phyloP scores from a whole-genome alignment of 1,140 invertebrate genomes.

The Euwallacea similis region DNA sequence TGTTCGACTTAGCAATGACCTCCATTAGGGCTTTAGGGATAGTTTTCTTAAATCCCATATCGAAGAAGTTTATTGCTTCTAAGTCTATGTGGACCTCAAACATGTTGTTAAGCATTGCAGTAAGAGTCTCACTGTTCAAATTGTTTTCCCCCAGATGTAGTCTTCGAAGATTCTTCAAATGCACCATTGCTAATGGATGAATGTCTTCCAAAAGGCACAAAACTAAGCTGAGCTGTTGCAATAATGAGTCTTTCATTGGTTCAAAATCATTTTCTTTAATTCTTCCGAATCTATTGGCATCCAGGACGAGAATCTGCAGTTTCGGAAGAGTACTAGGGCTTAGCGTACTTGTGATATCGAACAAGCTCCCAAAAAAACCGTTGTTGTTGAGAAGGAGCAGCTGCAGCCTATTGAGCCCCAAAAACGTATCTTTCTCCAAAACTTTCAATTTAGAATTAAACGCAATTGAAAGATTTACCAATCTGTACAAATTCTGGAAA shows the following conservation, averaged over 20 bases:
- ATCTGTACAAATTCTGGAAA: slow-evolving; percentile 45
- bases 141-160: slow-evolving; percentile 56
- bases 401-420: slow-evolving; percentile 44
- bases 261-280: slow-evolving; percentile 43
- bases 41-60: slow-evolving; percentile 57
- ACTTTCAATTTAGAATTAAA: slow-evolving; percentile 44
- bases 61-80: slow-evolving; percentile 55
- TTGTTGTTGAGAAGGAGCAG: slow-evolving; percentile 46
- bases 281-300: slow-evolving; percentile 44
- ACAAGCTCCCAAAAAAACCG: slow-evolving; percentile 42
- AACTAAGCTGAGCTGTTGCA: slow-evolving; percentile 55
- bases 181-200: slow-evolving; percentile 55
- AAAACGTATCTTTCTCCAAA: slow-evolving; percentile 43
- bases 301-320: slow-evolving; percentile 40
- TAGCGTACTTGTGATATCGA: slow-evolving; percentile 40
- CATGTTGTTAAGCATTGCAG: slow-evolving; percentile 52
- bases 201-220: slow-evolving; percentile 58
- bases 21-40: slow-evolving; percentile 54
- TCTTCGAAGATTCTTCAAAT: slow-evolving; percentile 54
- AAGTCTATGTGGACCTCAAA: slow-evolving; percentile 53
- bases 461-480: slow-evolving; percentile 46
- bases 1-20: slow-evolving; percentile 56
- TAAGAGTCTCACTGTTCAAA: slow-evolving; percentile 54
- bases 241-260: slow-evolving; percentile 34
- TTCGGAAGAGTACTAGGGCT: slow-evolving; percentile 37